These are phyloP conservation scores for Marronus borbonicus DNA, from an alignment of 2,888 invertebrate species.

Conservation along the genomic window DNA sequence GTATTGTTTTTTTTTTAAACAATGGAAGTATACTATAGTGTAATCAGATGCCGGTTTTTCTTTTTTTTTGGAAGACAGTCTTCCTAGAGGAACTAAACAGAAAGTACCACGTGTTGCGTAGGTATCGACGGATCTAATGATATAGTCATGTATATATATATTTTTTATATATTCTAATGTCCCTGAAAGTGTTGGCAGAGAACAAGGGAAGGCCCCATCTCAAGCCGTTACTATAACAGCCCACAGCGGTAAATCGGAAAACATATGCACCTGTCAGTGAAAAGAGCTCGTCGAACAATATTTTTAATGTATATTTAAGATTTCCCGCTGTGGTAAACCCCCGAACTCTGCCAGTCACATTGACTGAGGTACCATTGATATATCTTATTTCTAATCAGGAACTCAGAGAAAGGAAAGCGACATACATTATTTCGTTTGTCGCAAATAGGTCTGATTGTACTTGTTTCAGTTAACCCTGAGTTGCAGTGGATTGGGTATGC, in stretches of 20 bases:
- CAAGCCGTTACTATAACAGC: constrained; percentile 61
- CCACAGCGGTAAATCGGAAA: constrained; percentile 53
- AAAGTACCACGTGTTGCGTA: constrained; percentile 49
- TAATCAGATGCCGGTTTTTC: constrained; percentile 54
- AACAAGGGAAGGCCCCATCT: constrained; percentile 64
- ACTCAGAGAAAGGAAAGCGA: constrained; percentile 69
- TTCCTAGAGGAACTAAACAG: constrained; percentile 58
- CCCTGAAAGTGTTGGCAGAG: constrained; percentile 57
- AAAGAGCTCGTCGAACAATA: neutral
- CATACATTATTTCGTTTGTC: constrained; percentile 53
- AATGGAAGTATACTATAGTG: constrained; percentile 40
- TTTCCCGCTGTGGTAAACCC: constrained; percentile 58
- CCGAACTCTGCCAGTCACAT: constrained; percentile 58
- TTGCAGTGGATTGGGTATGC: constrained; percentile 68
- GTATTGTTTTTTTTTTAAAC: constrained; percentile 22
- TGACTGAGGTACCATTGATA: constrained; percentile 61
- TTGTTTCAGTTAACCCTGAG: constrained; percentile 71
- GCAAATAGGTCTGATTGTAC: constrained; percentile 68
- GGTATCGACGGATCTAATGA: constrained; percentile 51
- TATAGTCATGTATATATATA: constrained; percentile 51
- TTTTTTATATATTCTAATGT: constrained; percentile 56
- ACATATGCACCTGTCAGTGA: constrained; percentile 27
- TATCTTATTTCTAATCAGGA: constrained; percentile 68
- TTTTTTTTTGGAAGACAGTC: constrained; percentile 61
- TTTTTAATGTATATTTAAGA: constrained; percentile 11